phyloP scores from a whole-genome alignment of 2,113 vertebrate genomes.

The Haliaeetus leucogaster region DNA sequence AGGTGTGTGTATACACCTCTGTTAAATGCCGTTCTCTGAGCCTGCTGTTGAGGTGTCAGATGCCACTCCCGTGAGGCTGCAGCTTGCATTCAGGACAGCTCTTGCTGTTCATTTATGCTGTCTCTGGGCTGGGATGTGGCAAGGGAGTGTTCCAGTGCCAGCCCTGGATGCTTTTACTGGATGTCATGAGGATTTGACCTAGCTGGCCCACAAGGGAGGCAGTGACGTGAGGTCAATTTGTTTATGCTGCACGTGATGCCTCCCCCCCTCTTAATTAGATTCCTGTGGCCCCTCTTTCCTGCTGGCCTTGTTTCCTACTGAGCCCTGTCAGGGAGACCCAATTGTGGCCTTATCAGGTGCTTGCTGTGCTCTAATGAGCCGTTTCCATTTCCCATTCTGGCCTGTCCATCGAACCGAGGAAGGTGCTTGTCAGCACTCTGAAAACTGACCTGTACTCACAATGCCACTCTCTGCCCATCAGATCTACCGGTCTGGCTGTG shows the following conservation, averaged over 20 bases:
- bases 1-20: background rate
- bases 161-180: background rate
- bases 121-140: background rate
- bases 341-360: background rate
- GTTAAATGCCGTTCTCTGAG: background rate
- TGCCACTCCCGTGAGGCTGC: background rate
- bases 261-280: background rate
- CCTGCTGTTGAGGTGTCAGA: background rate
- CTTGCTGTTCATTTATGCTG: background rate
- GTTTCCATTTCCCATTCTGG: background rate
- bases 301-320: background rate
- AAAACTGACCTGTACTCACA: background rate
- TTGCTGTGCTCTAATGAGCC: background rate
- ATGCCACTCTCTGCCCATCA: background rate
- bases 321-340: background rate
- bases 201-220: background rate
- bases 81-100: background rate
- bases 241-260: background rate
- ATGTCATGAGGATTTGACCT: background rate
- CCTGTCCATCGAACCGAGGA: background rate
- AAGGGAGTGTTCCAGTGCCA: background rate
- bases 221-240: background rate
- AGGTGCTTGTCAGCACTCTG: background rate
- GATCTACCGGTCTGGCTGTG: background rate
- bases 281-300: background rate